Evolutionary conservation across 2,888 invertebrate genomes (phyloP).

Genomic region (Polymixis flavicincta): DNA sequence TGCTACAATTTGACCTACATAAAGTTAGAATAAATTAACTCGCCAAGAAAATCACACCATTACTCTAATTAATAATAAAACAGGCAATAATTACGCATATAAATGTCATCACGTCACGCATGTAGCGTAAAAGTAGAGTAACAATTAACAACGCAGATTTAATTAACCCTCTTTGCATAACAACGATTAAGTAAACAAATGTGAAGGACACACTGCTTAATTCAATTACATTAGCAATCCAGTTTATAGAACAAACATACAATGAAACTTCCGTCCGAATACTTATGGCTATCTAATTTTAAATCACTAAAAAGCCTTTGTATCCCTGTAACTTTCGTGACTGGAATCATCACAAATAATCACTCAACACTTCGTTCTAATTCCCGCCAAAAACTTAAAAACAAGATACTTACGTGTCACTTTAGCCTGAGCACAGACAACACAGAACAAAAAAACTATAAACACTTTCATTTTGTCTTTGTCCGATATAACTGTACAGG

Average conservation of each 20-base stretch:
- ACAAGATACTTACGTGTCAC: constrained; percentile 82
- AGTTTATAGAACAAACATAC: neutral
- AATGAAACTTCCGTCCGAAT: neutral
- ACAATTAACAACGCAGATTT: constrained; percentile 19
- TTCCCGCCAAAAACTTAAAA: constrained; percentile 1
- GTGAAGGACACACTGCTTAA: constrained; percentile 29
- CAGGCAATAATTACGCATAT: neutral
- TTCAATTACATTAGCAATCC: neutral
- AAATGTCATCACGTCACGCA: constrained; percentile 19
- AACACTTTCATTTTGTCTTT: constrained; percentile 79
- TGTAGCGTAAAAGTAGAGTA: constrained; percentile 26
- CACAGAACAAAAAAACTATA: constrained; percentile 74
- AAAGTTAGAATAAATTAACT: neutral
- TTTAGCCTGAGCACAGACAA: constrained; percentile 77
- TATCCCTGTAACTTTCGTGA: neutral
- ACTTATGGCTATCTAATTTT: neutral
- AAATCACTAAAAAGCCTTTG: neutral
- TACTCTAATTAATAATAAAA: neutral
- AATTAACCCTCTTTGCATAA: constrained; percentile 32
- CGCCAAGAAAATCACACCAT: neutral
- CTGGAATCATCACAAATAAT: neutral
- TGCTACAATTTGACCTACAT: neutral
- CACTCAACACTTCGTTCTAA: too few relatives aligned
- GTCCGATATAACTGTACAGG: constrained; percentile 37
- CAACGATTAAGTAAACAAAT: constrained; percentile 27